phyloP scores from a whole-genome alignment of 2,888 invertebrate genomes.

The Trichacis sp. region DNA sequence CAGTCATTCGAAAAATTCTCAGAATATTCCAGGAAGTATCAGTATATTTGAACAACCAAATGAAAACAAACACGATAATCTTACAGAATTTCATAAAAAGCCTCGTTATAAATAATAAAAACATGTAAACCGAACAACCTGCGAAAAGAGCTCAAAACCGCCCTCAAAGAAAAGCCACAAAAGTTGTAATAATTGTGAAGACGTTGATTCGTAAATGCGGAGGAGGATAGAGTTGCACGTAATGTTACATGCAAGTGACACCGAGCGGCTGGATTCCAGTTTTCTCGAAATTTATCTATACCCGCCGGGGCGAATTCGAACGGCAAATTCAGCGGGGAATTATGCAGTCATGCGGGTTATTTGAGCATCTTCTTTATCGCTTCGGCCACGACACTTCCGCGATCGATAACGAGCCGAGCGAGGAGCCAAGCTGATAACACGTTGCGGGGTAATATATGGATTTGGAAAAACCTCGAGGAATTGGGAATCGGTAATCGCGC shows the following conservation, averaged over 20 bases:
- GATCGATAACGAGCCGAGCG: slow-evolving; percentile 25
- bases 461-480: slow-evolving; percentile 32
- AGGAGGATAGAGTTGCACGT: too few species aligned
- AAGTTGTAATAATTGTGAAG: too few species aligned
- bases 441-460: slow-evolving; percentile 19
- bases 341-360: slow-evolving; percentile 6
- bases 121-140: too few species aligned
- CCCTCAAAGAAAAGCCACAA: too few species aligned
- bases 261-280: slow-evolving; percentile 25
- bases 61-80: too few species aligned
- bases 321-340: slow-evolving; percentile 8
- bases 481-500: slow-evolving; percentile 38
- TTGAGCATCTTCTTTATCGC: slow-evolving; percentile 21
- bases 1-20: too few species aligned
- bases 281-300: slow-evolving; percentile 30
- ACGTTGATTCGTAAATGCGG: too few species aligned
- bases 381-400: slow-evolving; percentile 25
- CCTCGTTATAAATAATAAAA: too few species aligned
- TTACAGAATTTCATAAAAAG: too few species aligned
- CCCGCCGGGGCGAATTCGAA: not conserved
- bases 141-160: too few species aligned
- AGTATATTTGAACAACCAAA: too few species aligned
- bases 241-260: not conserved
- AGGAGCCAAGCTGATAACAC: slow-evolving; percentile 11
- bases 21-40: too few species aligned